phyloP scores from a whole-genome alignment of 2,888 invertebrate species.

The Polydrusus tereticollis region DNA sequence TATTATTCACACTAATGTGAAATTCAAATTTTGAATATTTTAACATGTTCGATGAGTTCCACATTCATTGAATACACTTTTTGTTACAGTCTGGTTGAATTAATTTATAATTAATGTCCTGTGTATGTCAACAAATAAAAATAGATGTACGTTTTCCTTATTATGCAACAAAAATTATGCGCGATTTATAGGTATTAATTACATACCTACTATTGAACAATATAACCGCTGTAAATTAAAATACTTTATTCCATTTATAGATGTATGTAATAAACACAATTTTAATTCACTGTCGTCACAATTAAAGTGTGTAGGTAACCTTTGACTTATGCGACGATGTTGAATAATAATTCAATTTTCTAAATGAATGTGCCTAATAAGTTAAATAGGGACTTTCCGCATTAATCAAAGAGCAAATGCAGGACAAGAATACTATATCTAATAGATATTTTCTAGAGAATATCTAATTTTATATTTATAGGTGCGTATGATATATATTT shows the following conservation, averaged over 20 bases:
- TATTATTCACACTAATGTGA: no score
- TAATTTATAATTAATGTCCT: no score
- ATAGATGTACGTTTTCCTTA: neutral
- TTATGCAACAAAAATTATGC: neutral
- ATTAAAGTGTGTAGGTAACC: conserved; percentile 34
- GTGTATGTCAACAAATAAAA: neutral
- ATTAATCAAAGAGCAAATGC: neutral
- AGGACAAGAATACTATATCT: neutral
- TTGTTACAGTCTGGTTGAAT: no score
- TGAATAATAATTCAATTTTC: conserved; percentile 35
- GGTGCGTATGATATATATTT: no score
- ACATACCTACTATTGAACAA: conserved; percentile 2
- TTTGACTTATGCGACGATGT: conserved; percentile 19
- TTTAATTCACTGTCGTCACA: conserved; percentile 17
- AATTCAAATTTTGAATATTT: no score
- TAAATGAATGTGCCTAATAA: conserved; percentile 18
- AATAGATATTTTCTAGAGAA: no score
- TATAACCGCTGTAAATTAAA: neutral
- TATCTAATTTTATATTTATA: no score
- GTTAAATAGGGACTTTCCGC: neutral
- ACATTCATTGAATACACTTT: no score
- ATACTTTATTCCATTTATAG: conserved; percentile 11
- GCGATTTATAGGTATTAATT: neutral
- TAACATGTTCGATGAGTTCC: no score
- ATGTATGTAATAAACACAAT: conserved; percentile 27